Percentiles rank a stretch among this genome's conserved stretches.
Conservation (phyloP, 2,113 vertebrate species). For the Murina feae region DNA sequence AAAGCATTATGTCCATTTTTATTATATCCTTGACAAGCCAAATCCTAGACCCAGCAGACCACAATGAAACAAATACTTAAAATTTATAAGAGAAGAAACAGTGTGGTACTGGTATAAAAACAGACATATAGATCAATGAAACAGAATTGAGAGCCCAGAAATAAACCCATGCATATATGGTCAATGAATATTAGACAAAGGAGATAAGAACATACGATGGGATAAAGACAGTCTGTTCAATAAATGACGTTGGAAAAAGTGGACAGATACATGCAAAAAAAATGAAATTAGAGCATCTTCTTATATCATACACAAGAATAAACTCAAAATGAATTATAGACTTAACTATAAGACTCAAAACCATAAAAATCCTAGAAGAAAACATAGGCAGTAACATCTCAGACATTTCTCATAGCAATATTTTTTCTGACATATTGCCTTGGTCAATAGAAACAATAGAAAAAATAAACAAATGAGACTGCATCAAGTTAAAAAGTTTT, state of each 20-base stretch:
- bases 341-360: neutral
- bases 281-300: neutral
- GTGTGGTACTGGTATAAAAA: neutral
- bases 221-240: neutral
- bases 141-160: neutral
- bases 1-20: slow-evolving; percentile 60
- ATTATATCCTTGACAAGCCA: slow-evolving; percentile 57
- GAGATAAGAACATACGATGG: neutral
- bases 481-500: neutral
- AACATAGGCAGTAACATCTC: too few species aligned
- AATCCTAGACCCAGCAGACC: slow-evolving; percentile 54
- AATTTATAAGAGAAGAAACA: slow-evolving; percentile 27
- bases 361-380: neutral
- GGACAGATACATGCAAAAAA: neutral
- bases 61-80: slow-evolving; percentile 34
- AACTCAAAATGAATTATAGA: neutral
- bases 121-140: neutral
- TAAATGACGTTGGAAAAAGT: neutral
- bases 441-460: too few species aligned
- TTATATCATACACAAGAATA: neutral
- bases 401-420: too few species aligned
- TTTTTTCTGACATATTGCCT: too few species aligned
- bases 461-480: too few species aligned
- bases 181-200: neutral
- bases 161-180: neutral